Percentiles rank a stretch among this genome's conserved stretches.
Evolutionary conservation across 2,888 invertebrate species (phyloP).

Genomic region (Hecatera dysodea): DNA sequence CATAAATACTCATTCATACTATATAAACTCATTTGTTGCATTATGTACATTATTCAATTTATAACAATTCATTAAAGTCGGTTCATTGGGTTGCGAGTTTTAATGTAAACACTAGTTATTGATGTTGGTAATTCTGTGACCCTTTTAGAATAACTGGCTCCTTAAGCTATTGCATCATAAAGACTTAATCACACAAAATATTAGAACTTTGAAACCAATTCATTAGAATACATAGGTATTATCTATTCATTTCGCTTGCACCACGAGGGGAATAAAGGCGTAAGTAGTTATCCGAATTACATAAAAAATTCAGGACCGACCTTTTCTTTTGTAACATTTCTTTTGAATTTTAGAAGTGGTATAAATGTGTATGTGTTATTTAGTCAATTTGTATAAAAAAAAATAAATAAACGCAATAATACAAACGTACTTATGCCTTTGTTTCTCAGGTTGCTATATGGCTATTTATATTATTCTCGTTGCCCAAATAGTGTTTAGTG

Average conservation of each 20-base stretch:
- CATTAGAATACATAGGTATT: conserved; percentile 13
- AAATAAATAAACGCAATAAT: conserved; percentile 55
- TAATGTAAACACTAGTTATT: conserved; percentile 58
- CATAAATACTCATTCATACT: conserved; percentile 64
- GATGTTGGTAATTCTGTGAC: conserved; percentile 46
- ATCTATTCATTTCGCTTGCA: conserved; percentile 35
- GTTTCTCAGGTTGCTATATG: conserved; percentile 40
- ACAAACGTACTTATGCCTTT: conserved; percentile 59
- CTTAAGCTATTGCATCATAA: conserved; percentile 12
- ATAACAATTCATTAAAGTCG: conserved; percentile 68
- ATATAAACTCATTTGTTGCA: conserved; percentile 66
- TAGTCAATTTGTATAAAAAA: conserved; percentile 61
- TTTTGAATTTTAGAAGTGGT: conserved; percentile 40
- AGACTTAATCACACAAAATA: conserved; percentile 10
- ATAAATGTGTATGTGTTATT: conserved; percentile 58
- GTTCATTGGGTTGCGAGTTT: conserved; percentile 68
- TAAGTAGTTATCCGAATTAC: conserved; percentile 52
- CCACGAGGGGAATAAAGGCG: conserved; percentile 61
- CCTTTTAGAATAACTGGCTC: conserved; percentile 28
- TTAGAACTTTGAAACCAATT: conserved; percentile 14
- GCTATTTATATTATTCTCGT: background rate
- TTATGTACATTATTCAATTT: conserved; percentile 68
- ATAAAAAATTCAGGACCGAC: conserved; percentile 16
- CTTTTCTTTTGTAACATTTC: conserved; percentile 45
- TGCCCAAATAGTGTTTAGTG: too few species aligned